Conservation (phyloP, 2,797 vertebrate genomes). For the Picus viridis region DNA sequence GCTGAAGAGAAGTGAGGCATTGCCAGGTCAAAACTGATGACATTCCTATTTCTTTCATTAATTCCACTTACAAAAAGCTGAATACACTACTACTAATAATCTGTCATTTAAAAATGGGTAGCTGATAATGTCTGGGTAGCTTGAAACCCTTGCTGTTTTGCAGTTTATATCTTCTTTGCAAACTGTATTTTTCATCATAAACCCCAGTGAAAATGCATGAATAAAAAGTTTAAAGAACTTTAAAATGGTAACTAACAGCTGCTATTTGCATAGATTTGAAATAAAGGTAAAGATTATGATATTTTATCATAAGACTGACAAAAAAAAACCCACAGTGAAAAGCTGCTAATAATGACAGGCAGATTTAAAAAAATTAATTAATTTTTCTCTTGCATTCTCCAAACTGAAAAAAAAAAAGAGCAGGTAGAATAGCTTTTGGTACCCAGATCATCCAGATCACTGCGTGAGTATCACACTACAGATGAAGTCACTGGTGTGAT, state of each 20-base stretch:
- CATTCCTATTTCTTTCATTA: not conserved
- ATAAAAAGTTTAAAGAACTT: not conserved
- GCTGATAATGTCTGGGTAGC: not conserved
- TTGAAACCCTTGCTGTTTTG: not conserved
- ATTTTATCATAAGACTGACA: not conserved
- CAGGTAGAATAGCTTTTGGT: not conserved
- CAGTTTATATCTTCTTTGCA: not conserved
- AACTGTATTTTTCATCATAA: not conserved
- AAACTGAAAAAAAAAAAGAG: not conserved
- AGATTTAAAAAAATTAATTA: not conserved
- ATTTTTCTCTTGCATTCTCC: too few species aligned
- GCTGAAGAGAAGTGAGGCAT: not conserved
- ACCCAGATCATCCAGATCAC: not conserved
- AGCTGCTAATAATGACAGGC: not conserved
- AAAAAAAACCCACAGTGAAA: not conserved
- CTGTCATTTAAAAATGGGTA: not conserved
- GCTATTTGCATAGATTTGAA: not conserved
- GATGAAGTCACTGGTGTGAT: rapidly evolving
- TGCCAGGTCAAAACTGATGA: not conserved
- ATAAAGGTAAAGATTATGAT: not conserved
- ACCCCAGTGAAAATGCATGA: not conserved
- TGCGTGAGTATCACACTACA: not conserved
- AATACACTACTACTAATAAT: not conserved
- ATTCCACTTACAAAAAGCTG: not conserved
- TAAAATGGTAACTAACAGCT: not conserved